These are phyloP conservation scores for Helicolenus hilgendorfi DNA, from an alignment of 2,797 vertebrate genomes.

Conservation along the genomic window DNA sequence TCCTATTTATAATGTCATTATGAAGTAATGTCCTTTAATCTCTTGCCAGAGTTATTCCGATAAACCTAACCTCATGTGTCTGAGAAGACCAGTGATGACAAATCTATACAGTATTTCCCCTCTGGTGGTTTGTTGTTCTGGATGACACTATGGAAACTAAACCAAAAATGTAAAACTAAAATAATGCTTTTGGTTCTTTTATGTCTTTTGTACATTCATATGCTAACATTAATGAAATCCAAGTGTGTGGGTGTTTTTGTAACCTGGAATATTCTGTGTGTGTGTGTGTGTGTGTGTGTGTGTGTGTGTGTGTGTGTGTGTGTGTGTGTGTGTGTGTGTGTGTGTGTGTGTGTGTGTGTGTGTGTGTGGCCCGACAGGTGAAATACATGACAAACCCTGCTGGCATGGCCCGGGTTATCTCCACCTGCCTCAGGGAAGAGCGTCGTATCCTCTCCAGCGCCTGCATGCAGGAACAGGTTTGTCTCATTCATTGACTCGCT, in stretches of 20 bases:
- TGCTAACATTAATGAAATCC: not conserved
- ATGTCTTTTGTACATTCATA: not conserved
- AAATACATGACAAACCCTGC: constrained; percentile 94
- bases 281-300: not conserved
- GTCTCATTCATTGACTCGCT: not conserved
- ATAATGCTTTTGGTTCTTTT: not conserved
- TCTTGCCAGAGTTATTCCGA: constrained; percentile 9
- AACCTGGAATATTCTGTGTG: not conserved
- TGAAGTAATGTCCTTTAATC: accelerated
- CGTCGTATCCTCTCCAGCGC: constrained; percentile 94
- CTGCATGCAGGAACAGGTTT: constrained; percentile 96
- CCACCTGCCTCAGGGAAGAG: constrained; percentile 96
- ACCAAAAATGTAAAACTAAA: not conserved
- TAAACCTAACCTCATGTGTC: not conserved
- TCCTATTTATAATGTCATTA: not conserved
- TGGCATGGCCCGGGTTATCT: constrained; percentile 94
- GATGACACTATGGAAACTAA: not conserved
- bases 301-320: not conserved
- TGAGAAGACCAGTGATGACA: not conserved
- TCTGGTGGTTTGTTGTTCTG: not conserved
- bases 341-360: not conserved
- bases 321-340: not conserved
- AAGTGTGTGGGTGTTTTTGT: not conserved
- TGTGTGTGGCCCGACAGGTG: constrained; percentile 83
- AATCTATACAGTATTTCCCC: not conserved